Conservation (phyloP, 2,888 invertebrate species). For the Eretmocerus hayati region DNA sequence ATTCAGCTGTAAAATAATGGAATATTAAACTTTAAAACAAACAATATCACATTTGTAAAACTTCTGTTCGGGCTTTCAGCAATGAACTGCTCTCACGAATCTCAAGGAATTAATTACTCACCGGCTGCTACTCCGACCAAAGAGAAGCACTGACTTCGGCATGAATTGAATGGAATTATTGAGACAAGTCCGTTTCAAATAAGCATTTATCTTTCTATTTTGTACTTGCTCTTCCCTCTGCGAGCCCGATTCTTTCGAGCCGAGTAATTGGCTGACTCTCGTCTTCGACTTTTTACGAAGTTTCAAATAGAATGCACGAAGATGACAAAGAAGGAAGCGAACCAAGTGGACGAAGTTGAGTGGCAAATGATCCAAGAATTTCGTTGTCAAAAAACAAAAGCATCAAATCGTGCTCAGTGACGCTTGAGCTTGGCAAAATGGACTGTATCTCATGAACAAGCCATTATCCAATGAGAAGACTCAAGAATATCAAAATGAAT, state of each 20-base stretch:
- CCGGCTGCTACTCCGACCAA: no score
- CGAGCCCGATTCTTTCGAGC: slow-evolving; percentile 10
- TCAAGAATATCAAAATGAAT: no score
- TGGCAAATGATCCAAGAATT: background rate
- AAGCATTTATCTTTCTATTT: slow-evolving; percentile 18
- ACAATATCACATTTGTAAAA: no score
- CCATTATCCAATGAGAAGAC: no score
- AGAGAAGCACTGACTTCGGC: no score
- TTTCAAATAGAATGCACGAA: slow-evolving; percentile 1
- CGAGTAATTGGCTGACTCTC: slow-evolving; percentile 13
- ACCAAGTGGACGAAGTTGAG: slow-evolving; percentile 6
- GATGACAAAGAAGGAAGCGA: background rate
- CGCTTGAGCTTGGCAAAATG: no score
- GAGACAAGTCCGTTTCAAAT: slow-evolving; percentile 8
- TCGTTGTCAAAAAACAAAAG: background rate
- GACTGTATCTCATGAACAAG: no score
- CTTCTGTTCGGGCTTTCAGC: no score
- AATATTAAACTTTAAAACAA: no score
- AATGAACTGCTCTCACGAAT: no score
- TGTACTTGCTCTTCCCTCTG: background rate
- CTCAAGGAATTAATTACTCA: no score
- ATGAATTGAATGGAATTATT: slow-evolving; percentile 13
- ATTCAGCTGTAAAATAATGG: no score
- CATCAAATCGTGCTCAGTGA: background rate
- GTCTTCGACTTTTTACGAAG: slow-evolving; percentile 7